A percentile compares a stretch with the other conserved stretches of the same genome.
These are phyloP conservation scores for Rhinopithecus roxellana DNA, from an alignment of 2,113 vertebrate species.

Conservation along the genomic window DNA sequence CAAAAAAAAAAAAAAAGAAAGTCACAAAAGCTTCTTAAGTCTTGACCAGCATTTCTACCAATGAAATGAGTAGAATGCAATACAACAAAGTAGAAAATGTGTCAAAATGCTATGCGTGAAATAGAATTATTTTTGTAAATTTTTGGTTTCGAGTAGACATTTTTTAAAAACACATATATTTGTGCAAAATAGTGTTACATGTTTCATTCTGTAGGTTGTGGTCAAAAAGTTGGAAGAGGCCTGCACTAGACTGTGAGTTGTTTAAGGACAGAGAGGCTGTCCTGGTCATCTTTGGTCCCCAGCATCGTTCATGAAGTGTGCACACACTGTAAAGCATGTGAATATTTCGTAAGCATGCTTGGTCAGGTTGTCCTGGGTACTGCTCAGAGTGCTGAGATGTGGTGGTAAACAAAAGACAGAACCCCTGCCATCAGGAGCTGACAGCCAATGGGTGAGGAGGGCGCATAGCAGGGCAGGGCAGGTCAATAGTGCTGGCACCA, in stretches of 20 bases:
- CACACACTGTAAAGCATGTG: neutral
- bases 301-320: accelerated
- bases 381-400: neutral
- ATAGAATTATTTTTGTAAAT: neutral
- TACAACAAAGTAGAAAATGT: neutral
- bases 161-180: neutral
- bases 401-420: neutral
- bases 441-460: neutral
- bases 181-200: neutral
- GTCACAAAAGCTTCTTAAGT: neutral
- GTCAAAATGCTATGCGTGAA: neutral
- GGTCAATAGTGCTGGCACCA: neutral
- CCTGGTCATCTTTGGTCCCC: neutral
- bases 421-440: neutral
- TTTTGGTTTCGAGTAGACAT: neutral
- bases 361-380: neutral
- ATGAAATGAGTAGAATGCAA: neutral
- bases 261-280: neutral
- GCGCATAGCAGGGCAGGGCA: neutral
- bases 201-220: neutral
- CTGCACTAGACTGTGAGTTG: neutral
- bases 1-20: too few relatives aligned
- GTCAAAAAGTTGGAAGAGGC: neutral
- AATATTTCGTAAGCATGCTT: too few relatives aligned
- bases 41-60: neutral